Evolutionary conservation across 2,888 invertebrate genomes (phyloP).

Genomic region (Leptinotarsa haldemani): DNA sequence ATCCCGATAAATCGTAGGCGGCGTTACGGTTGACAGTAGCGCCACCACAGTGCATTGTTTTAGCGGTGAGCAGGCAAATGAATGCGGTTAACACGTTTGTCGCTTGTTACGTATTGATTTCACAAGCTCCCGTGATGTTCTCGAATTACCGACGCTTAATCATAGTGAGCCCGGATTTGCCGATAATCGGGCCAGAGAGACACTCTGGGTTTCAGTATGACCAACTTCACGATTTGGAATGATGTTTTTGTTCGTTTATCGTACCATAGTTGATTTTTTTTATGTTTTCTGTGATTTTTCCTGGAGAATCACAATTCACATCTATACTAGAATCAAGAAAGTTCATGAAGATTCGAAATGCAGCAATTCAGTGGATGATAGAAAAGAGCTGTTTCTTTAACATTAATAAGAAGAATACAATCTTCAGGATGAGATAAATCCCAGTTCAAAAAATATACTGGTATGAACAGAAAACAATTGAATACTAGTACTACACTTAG

Average conservation of each 20-base stretch:
- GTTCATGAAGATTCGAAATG: too few species aligned
- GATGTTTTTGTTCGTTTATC: not conserved
- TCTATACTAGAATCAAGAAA: too few species aligned
- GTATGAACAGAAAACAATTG: too few species aligned
- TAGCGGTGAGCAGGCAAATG: slow-evolving; percentile 66
- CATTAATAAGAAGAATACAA: too few species aligned
- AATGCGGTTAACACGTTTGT: slow-evolving; percentile 67
- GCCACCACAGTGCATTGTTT: slow-evolving; percentile 66
- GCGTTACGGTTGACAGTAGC: slow-evolving; percentile 57
- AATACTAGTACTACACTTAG: too few species aligned
- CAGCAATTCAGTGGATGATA: too few species aligned
- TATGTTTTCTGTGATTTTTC: too few species aligned
- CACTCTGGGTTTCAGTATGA: slow-evolving; percentile 13
- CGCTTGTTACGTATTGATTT: slow-evolving; percentile 66
- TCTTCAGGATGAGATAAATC: too few species aligned
- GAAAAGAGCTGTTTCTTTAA: too few species aligned
- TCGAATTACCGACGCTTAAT: slow-evolving; percentile 64
- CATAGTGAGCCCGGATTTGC: slow-evolving; percentile 62
- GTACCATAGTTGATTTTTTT: too few species aligned
- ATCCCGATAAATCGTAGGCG: slow-evolving; percentile 48
- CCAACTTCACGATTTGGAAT: not conserved
- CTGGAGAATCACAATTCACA: too few species aligned
- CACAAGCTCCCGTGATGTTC: slow-evolving; percentile 62
- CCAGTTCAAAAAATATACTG: too few species aligned
- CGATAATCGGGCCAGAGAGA: slow-evolving; percentile 35